Conservation (phyloP, 2,113 vertebrate genomes). For the Aleadryas rufinucha region DNA sequence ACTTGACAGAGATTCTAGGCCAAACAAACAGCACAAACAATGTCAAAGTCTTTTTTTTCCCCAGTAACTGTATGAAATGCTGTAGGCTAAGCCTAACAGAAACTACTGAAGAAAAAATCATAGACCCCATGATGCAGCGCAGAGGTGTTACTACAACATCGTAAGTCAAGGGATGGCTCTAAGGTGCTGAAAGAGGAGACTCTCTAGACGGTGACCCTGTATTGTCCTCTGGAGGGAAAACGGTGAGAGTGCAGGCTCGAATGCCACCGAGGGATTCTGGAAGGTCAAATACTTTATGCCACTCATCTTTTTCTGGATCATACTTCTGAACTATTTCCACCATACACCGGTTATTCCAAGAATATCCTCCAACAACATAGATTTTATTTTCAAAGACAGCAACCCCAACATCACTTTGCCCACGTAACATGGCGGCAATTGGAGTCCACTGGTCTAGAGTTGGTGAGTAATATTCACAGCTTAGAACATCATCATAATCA, state of each 20-base stretch:
- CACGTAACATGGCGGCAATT: slow-evolving; percentile 95
- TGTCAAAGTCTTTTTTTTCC: not conserved
- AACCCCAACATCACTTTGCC: slow-evolving; percentile 97
- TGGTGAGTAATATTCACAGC: slow-evolving; percentile 97
- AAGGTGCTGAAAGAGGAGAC: slow-evolving; percentile 94
- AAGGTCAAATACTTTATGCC: slow-evolving; percentile 99
- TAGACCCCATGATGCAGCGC: slow-evolving; percentile 78
- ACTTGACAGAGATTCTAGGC: slow-evolving; percentile 57
- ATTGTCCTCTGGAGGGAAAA: slow-evolving; percentile 92
- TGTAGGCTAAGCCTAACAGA: slow-evolving; percentile 59
- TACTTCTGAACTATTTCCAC: slow-evolving; percentile 99
- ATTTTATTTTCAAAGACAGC: slow-evolving; percentile 98
- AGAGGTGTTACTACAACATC: slow-evolving; percentile 76
- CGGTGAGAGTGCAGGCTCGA: slow-evolving; percentile 95
- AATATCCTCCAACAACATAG: slow-evolving; percentile 98
- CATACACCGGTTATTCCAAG: slow-evolving; percentile 99
- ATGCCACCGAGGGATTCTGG: slow-evolving; percentile 98
- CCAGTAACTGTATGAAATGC: slow-evolving; percentile 45
- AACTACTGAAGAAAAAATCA: slow-evolving; percentile 56
- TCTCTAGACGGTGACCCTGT: slow-evolving; percentile 93
- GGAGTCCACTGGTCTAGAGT: slow-evolving; percentile 96
- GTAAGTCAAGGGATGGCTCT: slow-evolving; percentile 59
- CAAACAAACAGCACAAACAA: slow-evolving; percentile 64
- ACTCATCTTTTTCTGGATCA: slow-evolving; percentile 97
- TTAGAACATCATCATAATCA: slow-evolving; percentile 97